Evolutionary conservation across 1,140 invertebrate species (phyloP), one percentile per base, ranked within the genome.

Genomic region (Nymphalis io): DNA sequence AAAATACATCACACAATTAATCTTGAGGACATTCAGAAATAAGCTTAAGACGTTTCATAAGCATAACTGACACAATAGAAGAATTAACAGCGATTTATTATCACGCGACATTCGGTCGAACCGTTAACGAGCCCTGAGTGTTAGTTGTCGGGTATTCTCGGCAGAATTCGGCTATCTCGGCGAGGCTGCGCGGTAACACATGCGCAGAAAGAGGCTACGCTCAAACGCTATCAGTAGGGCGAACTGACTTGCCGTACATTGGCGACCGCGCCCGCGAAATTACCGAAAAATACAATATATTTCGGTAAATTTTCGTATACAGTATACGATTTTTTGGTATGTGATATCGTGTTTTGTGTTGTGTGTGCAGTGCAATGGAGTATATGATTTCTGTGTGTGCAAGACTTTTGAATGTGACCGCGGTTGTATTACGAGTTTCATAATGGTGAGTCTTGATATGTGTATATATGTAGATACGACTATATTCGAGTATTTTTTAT

Each of bases 41-140:
- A 51, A 51, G 15, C 23, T 18, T 40, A 48, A 64, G 62, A 64
- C 21, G 55, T 66, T 57, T 67, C 21, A 60, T 60, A 59, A 60
- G 51, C 21, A 55, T 57, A 65, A 57, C 44, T 39, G 65, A 42
- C 53, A 84, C 78, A 83, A 83, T 88, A 82, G 82, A 78, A 80
- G 80, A 85, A 88, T 88, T 86, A 89, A 83, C 83, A 76, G 76
- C 81, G 80, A 88, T 87, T 89, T 89, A 87, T 85, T 75, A 81
- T 76, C 72, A 76, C 70, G 73, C 79, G 80, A 79, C 76, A 70
- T 83, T 80, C 79, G 69, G 73, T 73, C 74, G 76, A 79, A 76
- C 80, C 80, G 76, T 85, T 87, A 87, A 89, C 85, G 82, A 85
- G 79, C 68, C 66, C 69, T 75, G 79, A 67, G 61, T 80, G 87